phyloP scores from a whole-genome alignment of 2,888 invertebrate genomes.

The Isotomurus palustris region DNA sequence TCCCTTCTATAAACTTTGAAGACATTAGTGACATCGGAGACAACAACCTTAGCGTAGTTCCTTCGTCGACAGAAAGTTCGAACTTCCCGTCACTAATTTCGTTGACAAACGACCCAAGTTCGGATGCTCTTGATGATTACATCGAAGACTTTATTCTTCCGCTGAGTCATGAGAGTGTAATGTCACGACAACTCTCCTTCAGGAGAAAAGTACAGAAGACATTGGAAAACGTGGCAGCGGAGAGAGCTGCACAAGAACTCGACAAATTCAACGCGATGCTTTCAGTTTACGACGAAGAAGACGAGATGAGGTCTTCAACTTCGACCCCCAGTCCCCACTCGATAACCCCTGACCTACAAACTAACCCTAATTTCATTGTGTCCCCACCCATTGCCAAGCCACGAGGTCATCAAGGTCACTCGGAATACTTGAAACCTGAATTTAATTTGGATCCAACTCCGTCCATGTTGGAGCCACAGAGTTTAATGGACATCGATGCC shows the following conservation, averaged over 20 bases:
- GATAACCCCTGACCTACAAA: constrained; percentile 8
- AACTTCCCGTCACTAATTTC: neutral
- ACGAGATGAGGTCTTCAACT: constrained; percentile 29
- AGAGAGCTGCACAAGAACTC: constrained; percentile 40
- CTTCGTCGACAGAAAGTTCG: neutral
- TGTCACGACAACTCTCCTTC: constrained; percentile 48
- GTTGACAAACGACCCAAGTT: neutral
- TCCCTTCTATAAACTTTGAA: neutral
- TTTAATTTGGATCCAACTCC: constrained; percentile 1
- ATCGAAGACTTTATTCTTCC: constrained; percentile 48
- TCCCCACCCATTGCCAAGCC: neutral
- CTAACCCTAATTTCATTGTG: constrained; percentile 2
- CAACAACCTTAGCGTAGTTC: no score
- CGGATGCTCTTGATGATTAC: constrained; percentile 47
- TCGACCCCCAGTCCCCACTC: neutral
- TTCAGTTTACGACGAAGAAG: constrained; percentile 39
- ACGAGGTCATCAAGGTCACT: neutral
- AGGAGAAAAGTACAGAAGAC: constrained; percentile 46
- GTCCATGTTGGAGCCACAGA: constrained; percentile 8
- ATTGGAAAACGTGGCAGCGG: constrained; percentile 40
- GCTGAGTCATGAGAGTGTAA: constrained; percentile 48
- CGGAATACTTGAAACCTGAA: neutral
- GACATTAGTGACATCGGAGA: neutral
- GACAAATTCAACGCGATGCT: constrained; percentile 43
- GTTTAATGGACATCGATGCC: constrained; percentile 42